Percentiles rank a stretch among this genome's conserved stretches.
Conservation (phyloP, 2,113 vertebrate species). For the Melospiza georgiana region DNA sequence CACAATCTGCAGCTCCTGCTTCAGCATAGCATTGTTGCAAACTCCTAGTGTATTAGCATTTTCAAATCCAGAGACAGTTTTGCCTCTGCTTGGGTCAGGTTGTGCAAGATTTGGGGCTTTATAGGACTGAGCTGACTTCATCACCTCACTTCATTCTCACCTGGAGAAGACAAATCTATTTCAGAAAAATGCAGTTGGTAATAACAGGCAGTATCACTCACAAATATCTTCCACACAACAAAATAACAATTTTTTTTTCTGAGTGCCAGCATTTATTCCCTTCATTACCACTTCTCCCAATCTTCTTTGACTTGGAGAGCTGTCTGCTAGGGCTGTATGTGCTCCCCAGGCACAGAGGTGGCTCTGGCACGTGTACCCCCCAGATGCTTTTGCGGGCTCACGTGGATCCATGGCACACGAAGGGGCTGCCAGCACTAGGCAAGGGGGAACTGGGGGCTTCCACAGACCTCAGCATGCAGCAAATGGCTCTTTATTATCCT, state of each 20-base stretch:
- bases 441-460: neutral
- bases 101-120: neutral
- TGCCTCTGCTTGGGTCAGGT: neutral
- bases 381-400: neutral
- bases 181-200: neutral
- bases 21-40: neutral
- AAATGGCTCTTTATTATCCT: conserved; percentile 27
- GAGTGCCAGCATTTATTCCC: neutral
- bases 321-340: neutral
- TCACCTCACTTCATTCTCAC: neutral
- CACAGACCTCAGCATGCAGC: neutral
- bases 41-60: neutral
- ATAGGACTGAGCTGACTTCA: neutral
- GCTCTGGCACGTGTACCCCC: neutral
- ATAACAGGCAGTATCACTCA: neutral
- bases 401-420: neutral
- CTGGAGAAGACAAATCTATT: conserved; percentile 36
- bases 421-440: neutral
- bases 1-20: neutral
- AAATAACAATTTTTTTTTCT: neutral
- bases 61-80: neutral
- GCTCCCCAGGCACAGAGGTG: conserved; percentile 16
- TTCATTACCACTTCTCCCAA: neutral
- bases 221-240: neutral
- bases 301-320: conserved; percentile 5